These are phyloP conservation scores for Sarcophaga subvicina DNA, from an alignment of 2,888 invertebrate genomes.

Conservation along the genomic window DNA sequence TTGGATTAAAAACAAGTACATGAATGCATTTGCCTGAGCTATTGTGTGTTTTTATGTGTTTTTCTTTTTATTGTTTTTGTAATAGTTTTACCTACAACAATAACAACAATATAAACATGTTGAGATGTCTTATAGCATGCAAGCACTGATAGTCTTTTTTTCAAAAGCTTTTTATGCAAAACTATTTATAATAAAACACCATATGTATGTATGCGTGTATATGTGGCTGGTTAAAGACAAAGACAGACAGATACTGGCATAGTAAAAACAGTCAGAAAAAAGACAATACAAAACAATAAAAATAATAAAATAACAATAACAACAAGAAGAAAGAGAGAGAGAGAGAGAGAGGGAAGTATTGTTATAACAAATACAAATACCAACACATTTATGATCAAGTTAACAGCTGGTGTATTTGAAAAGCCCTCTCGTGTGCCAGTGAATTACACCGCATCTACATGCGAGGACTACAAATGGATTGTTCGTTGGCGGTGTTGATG, in stretches of 20 bases:
- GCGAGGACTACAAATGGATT: not conserved
- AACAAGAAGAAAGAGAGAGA: not conserved
- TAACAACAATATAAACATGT: constrained; percentile 2
- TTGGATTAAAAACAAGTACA: constrained; percentile 65
- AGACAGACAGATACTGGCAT: not conserved
- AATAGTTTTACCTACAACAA: constrained; percentile 48
- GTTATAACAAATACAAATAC: constrained; percentile 4
- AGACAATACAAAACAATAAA: not conserved
- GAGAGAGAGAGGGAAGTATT: not conserved
- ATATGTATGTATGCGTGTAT: too few species aligned
- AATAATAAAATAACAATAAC: constrained; percentile 8
- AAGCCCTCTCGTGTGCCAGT: constrained; percentile 8
- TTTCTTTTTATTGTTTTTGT: constrained; percentile 14
- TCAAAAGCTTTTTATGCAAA: not conserved
- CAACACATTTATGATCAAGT: constrained; percentile 58
- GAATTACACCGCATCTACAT: not conserved
- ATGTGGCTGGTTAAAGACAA: not conserved
- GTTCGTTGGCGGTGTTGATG: not conserved
- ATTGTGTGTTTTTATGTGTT: constrained; percentile 12
- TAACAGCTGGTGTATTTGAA: constrained; percentile 67
- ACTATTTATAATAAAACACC: too few species aligned
- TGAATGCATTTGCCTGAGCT: constrained; percentile 32
- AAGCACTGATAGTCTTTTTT: constrained; percentile 35
- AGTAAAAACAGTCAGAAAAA: not conserved
- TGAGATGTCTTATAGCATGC: constrained; percentile 46